Conservation (phyloP, 2,113 vertebrate genomes). For the Gnathonemus longibarbis region DNA sequence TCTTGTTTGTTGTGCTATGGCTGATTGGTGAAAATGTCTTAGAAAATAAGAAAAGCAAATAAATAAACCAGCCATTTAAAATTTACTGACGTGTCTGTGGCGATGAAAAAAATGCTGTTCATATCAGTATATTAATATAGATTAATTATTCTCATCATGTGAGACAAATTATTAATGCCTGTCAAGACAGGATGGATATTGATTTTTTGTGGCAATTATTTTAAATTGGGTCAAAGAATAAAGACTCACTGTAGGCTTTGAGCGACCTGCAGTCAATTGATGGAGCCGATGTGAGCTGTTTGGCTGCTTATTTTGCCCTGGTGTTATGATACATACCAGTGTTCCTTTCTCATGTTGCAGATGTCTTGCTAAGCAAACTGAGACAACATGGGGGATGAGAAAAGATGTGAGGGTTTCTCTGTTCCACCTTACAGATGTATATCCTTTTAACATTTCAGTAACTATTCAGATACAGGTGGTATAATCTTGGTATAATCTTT, state of each 20-base stretch:
- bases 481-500: not conserved
- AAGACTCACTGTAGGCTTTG: not conserved
- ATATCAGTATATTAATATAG: not conserved
- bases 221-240: slow-evolving; percentile 9
- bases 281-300: not conserved
- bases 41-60: not conserved
- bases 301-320: not conserved
- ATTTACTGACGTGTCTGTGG: not conserved
- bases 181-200: not conserved
- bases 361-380: not conserved
- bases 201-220: slow-evolving; percentile 8
- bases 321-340: not conserved
- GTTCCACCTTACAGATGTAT: not conserved
- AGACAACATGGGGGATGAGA: not conserved
- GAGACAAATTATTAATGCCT: not conserved
- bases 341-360: not conserved
- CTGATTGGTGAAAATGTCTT: not conserved
- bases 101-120: not conserved
- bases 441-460: not conserved
- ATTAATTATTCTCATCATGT: not conserved
- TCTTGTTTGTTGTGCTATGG: not conserved
- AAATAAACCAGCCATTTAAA: not conserved
- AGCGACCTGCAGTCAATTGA: not conserved
- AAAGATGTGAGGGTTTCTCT: not conserved
- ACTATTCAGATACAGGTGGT: not conserved